These are phyloP conservation scores for Synergus umbraculus DNA, from an alignment of 2,888 invertebrate species.

Conservation along the genomic window DNA sequence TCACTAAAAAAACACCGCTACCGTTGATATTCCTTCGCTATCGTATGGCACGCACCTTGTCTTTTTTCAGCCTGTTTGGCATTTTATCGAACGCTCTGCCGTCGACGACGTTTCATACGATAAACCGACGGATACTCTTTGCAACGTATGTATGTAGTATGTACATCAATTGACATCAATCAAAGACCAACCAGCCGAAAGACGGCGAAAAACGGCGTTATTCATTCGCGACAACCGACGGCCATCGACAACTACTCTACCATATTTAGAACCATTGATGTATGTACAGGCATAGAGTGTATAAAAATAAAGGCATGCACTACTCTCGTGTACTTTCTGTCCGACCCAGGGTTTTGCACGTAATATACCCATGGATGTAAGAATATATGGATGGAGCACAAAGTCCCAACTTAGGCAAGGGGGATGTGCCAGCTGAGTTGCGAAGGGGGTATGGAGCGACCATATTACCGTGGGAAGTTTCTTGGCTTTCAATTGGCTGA, in stretches of 20 bases:
- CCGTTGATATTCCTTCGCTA: constrained; percentile 25
- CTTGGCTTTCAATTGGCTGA: no score
- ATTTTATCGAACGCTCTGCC: constrained; percentile 60
- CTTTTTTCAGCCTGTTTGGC: constrained; percentile 73
- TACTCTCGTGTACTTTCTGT: no score
- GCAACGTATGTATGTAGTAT: constrained; percentile 39
- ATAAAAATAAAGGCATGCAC: no score
- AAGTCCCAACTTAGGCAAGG: no score
- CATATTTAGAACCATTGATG: no score
- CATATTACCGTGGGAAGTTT: no score
- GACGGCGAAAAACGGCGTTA: constrained; percentile 47
- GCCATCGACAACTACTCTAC: constrained; percentile 8
- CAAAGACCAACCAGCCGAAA: constrained; percentile 36
- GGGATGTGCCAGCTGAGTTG: no score
- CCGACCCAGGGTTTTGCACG: no score
- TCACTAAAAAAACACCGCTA: constrained; percentile 30
- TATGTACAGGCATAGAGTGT: no score
- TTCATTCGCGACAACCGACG: constrained; percentile 30
- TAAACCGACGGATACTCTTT: constrained; percentile 59
- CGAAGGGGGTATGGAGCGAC: no score
- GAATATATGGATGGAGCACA: no score
- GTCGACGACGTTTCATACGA: constrained; percentile 51
- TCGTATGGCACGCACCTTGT: constrained; percentile 69
- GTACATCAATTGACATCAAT: constrained; percentile 40
- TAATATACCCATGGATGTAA: no score